Percentiles rank a stretch among this genome's conserved stretches.
phyloP scores from a whole-genome alignment of 2,113 vertebrate species.

The Dissostichus mawsoni region DNA sequence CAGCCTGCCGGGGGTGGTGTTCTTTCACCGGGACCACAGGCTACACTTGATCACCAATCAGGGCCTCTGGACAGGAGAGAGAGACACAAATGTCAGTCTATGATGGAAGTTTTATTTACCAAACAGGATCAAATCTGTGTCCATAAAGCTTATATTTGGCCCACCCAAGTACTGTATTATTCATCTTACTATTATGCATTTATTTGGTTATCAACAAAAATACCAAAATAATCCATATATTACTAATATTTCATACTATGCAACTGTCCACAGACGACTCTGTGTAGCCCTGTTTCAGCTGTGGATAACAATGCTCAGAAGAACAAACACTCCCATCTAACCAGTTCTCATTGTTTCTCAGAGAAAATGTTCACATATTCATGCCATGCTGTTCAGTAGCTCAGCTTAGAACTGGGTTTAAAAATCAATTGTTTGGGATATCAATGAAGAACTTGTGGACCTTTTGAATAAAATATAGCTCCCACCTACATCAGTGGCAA shows the following conservation, averaged over 20 bases:
- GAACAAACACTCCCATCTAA: background rate
- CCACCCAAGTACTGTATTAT: background rate
- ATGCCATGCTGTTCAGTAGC: background rate
- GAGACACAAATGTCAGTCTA: background rate
- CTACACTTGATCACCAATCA: conserved; percentile 61
- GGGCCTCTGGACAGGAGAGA: conserved; percentile 58
- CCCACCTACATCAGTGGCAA: background rate
- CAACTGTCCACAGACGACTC: background rate
- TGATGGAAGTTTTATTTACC: background rate
- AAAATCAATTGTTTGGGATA: too few relatives aligned
- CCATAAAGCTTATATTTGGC: background rate
- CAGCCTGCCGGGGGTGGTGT: conserved; percentile 76
- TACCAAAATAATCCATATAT: background rate
- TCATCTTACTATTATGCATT: background rate
- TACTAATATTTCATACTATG: background rate
- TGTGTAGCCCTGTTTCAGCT: background rate
- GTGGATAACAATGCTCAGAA: background rate
- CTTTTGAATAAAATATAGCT: background rate
- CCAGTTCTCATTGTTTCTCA: background rate
- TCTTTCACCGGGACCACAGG: conserved; percentile 66
- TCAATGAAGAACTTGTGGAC: background rate
- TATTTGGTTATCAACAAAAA: background rate
- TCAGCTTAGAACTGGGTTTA: too few relatives aligned
- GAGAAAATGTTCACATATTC: background rate
- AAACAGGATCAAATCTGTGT: background rate